A percentile compares a stretch with the other conserved stretches of the same genome.
Evolutionary conservation across 2,888 invertebrate species (phyloP).

Genomic region (Germaria angustata): DNA sequence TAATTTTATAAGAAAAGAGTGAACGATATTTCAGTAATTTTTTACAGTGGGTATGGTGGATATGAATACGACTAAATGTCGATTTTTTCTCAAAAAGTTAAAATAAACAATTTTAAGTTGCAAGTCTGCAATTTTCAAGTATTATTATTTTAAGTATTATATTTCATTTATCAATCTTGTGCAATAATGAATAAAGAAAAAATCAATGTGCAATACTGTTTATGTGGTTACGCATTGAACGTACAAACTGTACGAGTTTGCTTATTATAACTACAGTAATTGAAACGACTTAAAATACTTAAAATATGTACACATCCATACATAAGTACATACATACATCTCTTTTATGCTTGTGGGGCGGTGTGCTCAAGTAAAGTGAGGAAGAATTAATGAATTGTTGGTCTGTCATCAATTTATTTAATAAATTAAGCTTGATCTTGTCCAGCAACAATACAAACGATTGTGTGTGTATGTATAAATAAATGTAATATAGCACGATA

Average conservation of each 20-base stretch:
- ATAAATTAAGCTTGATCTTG: slow-evolving; percentile 57
- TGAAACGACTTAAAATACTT: slow-evolving; percentile 28
- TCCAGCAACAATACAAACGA: not conserved
- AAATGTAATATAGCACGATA: slow-evolving; percentile 18
- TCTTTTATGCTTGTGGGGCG: not conserved
- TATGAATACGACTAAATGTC: too few relatives aligned
- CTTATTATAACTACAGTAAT: slow-evolving; percentile 19
- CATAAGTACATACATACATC: not conserved
- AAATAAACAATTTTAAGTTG: too few relatives aligned
- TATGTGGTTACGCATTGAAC: not conserved
- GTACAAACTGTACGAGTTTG: not conserved
- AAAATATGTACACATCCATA: not conserved
- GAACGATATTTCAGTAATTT: too few relatives aligned
- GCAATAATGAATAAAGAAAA: too few relatives aligned
- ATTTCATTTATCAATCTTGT: too few relatives aligned
- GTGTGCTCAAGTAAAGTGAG: slow-evolving; percentile 4
- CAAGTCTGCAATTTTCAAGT: too few relatives aligned
- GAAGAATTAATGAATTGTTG: slow-evolving; percentile 38
- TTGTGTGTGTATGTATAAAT: not conserved
- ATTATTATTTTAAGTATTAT: too few relatives aligned
- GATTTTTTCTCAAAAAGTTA: too few relatives aligned
- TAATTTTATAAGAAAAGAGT: too few relatives aligned
- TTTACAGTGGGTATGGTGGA: too few relatives aligned
- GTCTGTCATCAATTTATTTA: slow-evolving; percentile 56
- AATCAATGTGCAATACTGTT: too few relatives aligned